Conservation (phyloP, 2,888 invertebrate species). For the Saturnia pavonia region DNA sequence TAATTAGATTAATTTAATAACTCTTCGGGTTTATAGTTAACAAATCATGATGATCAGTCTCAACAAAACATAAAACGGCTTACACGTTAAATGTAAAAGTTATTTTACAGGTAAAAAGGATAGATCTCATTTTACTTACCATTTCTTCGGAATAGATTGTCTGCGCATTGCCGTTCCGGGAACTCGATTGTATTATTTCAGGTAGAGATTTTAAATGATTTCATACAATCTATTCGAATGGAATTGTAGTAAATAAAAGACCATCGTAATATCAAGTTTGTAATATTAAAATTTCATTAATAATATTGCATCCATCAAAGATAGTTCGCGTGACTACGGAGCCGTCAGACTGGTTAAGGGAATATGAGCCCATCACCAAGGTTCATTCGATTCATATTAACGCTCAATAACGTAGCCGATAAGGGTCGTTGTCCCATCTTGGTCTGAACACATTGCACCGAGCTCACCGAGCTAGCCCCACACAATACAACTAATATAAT, state of each 20-base stretch:
- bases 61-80: no score
- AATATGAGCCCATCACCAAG: conserved; percentile 71
- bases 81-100: no score
- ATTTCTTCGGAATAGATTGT: background rate
- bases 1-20: no score
- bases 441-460: conserved; percentile 56
- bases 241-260: background rate
- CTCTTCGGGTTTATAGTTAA: no score
- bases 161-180: background rate
- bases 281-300: conserved; percentile 41
- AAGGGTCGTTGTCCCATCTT: conserved; percentile 72
- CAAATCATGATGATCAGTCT: no score
- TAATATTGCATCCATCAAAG: conserved; percentile 66
- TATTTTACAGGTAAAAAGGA: no score
- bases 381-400: conserved; percentile 77
- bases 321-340: conserved; percentile 70
- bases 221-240: background rate
- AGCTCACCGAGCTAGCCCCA: conserved; percentile 60
- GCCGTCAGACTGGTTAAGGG: conserved; percentile 60
- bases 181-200: background rate
- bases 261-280: background rate
- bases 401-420: conserved; percentile 76
- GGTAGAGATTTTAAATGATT: background rate
- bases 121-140: background rate
- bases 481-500: conserved; percentile 70